Conservation (phyloP, 2,113 vertebrate genomes). For the Erinaceus europaeus region DNA sequence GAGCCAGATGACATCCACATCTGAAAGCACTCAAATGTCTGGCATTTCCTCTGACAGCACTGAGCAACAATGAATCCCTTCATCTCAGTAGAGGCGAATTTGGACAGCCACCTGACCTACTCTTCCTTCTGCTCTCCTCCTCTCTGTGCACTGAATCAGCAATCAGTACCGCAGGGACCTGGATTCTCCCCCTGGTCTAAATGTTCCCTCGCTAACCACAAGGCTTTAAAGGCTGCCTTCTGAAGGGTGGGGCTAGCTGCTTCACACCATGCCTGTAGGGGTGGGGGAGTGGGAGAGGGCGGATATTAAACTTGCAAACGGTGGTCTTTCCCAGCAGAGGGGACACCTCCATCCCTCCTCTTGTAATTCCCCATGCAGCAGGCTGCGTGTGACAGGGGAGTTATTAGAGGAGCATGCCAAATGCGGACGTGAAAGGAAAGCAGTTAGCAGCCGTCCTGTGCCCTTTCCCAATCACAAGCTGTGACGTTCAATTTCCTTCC, state of each 20-base stretch:
- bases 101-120: conserved; percentile 11
- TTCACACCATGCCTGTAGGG: not conserved
- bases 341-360: not conserved
- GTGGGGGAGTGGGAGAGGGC: too few species aligned
- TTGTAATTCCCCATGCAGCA: not conserved
- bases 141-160: conserved; percentile 54
- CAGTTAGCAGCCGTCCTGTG: conserved; percentile 65
- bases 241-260: conserved; percentile 28
- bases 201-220: not conserved
- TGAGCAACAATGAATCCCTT: not conserved
- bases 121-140: not conserved
- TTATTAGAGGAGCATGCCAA: conserved; percentile 55
- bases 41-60: conserved; percentile 26
- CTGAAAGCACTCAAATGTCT: not conserved
- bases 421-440: conserved; percentile 56
- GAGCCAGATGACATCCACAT: conserved; percentile 22
- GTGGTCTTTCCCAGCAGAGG: conserved; percentile 29
- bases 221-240: not conserved
- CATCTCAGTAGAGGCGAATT: not conserved
- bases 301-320: conserved; percentile 24
- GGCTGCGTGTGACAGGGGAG: conserved; percentile 1
- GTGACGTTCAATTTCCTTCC: conserved; percentile 50
- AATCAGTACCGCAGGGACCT: conserved; percentile 21
- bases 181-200: not conserved
- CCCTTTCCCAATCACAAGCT: conserved; percentile 71